phyloP scores from a whole-genome alignment of 2,888 invertebrate species.

The Pogonocherus hispidulus region DNA sequence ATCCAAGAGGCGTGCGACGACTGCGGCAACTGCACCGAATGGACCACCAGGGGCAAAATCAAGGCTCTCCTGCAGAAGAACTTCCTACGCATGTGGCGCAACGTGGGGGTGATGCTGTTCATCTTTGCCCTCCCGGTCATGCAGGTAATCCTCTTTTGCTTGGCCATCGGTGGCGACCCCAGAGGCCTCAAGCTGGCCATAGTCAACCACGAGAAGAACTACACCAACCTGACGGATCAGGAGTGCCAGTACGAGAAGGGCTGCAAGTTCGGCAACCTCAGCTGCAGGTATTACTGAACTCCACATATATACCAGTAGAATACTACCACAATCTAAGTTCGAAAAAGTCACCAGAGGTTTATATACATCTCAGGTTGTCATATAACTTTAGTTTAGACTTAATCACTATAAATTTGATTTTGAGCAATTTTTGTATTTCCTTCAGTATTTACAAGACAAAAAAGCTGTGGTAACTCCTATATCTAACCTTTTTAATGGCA shows the following conservation, averaged over 20 bases:
- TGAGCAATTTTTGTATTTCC: too few species aligned
- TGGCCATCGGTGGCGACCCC: slow-evolving; percentile 92
- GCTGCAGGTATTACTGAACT: slow-evolving; percentile 71
- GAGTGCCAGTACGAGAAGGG: slow-evolving; percentile 68
- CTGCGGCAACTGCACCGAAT: slow-evolving; percentile 72
- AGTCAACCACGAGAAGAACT: slow-evolving; percentile 76
- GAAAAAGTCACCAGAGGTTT: too few species aligned
- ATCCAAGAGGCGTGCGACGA: slow-evolving; percentile 72
- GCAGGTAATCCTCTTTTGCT: slow-evolving; percentile 93
- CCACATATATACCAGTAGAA: too few species aligned
- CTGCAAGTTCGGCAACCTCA: slow-evolving; percentile 81
- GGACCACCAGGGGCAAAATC: slow-evolving; percentile 88
- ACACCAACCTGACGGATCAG: slow-evolving; percentile 64
- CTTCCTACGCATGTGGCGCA: slow-evolving; percentile 92
- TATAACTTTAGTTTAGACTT: too few species aligned
- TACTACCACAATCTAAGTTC: too few species aligned
- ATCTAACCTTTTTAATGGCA: slow-evolving; percentile 43
- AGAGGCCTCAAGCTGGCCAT: slow-evolving; percentile 85
- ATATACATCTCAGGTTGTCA: too few species aligned
- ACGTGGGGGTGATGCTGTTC: slow-evolving; percentile 93
- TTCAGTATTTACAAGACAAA: too few species aligned
- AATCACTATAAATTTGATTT: too few species aligned
- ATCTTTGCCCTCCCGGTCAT: slow-evolving; percentile 93
- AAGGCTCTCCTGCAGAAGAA: slow-evolving; percentile 89
- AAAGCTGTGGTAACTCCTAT: too few species aligned